These are phyloP conservation scores for Panthera uncia DNA, from an alignment of 2,113 vertebrate genomes.

Conservation along the genomic window DNA sequence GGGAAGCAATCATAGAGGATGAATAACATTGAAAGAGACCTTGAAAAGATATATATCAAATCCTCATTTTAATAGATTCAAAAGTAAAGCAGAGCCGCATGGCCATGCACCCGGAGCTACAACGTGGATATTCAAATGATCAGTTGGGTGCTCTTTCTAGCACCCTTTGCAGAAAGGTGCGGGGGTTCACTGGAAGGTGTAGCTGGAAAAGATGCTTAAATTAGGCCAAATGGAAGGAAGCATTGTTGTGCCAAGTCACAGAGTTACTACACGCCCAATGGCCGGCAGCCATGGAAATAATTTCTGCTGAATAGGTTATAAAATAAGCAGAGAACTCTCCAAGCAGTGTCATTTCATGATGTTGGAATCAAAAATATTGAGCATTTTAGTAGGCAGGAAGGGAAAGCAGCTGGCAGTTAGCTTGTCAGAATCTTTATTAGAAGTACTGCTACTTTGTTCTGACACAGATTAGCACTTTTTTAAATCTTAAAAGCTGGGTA, in stretches of 20 bases:
- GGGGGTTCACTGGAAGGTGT: background rate
- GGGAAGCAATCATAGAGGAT: background rate
- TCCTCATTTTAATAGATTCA: background rate
- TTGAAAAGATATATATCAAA: background rate
- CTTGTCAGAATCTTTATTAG: constrained; percentile 59
- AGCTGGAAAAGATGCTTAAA: constrained; percentile 47
- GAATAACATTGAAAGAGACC: background rate
- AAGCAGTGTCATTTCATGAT: constrained; percentile 38
- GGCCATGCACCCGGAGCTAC: background rate
- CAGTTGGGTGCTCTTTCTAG: background rate
- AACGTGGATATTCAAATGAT: background rate
- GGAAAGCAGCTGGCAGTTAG: background rate
- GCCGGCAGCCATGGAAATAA: constrained; percentile 76
- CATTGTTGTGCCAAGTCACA: constrained; percentile 68
- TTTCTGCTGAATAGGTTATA: constrained; percentile 84
- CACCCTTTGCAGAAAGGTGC: background rate
- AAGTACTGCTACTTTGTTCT: constrained; percentile 14
- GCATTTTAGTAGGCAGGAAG: constrained; percentile 30
- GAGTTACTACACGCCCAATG: constrained; percentile 71
- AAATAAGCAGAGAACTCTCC: constrained; percentile 76
- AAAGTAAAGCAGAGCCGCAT: background rate
- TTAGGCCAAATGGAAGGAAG: constrained; percentile 64
- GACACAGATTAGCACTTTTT: background rate
- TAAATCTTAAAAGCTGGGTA: constrained; percentile 30
- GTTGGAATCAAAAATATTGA: constrained; percentile 43